Percentiles rank a stretch among this genome's conserved stretches.
Evolutionary conservation across 2,888 invertebrate species (phyloP).

Genomic region (Metopia argyrocephala): DNA sequence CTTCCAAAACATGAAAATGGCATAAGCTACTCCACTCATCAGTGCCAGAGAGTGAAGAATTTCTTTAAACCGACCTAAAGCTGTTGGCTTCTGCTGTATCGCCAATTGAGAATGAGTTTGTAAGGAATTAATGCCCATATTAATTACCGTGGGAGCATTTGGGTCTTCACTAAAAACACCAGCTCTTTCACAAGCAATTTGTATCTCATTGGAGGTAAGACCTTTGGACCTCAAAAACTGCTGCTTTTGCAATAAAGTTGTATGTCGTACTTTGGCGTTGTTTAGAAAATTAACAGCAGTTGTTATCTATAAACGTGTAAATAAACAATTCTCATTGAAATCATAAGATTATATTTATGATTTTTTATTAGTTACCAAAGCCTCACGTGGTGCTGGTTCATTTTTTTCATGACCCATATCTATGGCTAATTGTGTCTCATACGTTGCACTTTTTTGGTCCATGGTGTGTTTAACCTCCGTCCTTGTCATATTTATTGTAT

Average conservation of each 20-base stretch:
- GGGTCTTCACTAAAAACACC: constrained; percentile 77
- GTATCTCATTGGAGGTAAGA: constrained; percentile 86
- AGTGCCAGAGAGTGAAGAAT: constrained; percentile 85
- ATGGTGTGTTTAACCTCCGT: constrained; percentile 63
- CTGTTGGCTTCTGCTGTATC: constrained; percentile 71
- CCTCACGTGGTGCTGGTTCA: constrained; percentile 72
- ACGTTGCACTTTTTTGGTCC: constrained; percentile 26
- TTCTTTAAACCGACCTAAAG: constrained; percentile 82
- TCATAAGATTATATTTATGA: background rate
- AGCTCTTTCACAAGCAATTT: constrained; percentile 85
- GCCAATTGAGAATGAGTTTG: constrained; percentile 68
- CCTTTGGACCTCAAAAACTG: constrained; percentile 89
- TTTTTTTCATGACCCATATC: constrained; percentile 14
- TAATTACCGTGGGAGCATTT: constrained; percentile 74
- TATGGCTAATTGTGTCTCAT: constrained; percentile 31
- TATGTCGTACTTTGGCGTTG: constrained; percentile 89
- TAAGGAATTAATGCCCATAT: constrained; percentile 72
- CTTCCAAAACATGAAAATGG: constrained; percentile 89
- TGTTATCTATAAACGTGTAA: constrained; percentile 82
- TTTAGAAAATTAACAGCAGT: constrained; percentile 92
- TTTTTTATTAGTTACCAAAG: constrained; percentile 71
- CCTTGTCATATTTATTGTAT: constrained; percentile 69
- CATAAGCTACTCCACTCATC: constrained; percentile 88
- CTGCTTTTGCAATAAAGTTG: constrained; percentile 88
- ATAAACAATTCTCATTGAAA: background rate